A percentile compares a stretch with the other conserved stretches of the same genome.
Evolutionary conservation across 1,140 invertebrate genomes (phyloP).

Genomic region (Bombus fervidus): DNA sequence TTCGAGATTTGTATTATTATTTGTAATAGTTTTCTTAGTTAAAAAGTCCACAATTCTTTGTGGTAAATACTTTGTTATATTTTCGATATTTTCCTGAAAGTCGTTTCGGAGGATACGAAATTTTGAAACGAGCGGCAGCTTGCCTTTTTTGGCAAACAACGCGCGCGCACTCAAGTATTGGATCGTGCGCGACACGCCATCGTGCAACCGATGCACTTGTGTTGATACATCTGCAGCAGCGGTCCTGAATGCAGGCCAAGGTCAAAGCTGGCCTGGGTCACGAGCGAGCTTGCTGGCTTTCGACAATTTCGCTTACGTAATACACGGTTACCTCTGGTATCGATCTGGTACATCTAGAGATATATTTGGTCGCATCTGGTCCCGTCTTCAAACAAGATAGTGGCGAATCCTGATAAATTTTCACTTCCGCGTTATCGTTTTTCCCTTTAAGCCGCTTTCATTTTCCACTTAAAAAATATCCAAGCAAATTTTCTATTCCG

Average conservation of each 20-base stretch:
- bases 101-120: not conserved
- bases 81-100: not conserved
- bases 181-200: too few species aligned
- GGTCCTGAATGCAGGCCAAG: conserved; percentile 74
- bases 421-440: not conserved
- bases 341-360: conserved; percentile 49
- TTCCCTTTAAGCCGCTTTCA: not conserved
- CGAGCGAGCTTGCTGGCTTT: conserved; percentile 58
- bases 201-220: not conserved
- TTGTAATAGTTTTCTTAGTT: not conserved
- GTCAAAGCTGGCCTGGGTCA: conserved; percentile 69
- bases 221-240: conserved; percentile 56
- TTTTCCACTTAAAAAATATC: not conserved
- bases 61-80: not conserved
- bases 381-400: conserved; percentile 28
- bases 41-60: too few species aligned
- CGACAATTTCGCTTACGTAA: conserved; percentile 71
- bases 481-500: not conserved
- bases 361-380: conserved; percentile 32
- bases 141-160: conserved; percentile 11
- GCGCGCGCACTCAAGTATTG: not conserved
- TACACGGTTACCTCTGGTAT: conserved; percentile 52
- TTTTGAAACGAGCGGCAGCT: not conserved
- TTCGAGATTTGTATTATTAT: not conserved
- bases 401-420: conserved; percentile 8